phyloP scores from a whole-genome alignment of 2,888 invertebrate species.

The Dolichopus griseipennis region DNA sequence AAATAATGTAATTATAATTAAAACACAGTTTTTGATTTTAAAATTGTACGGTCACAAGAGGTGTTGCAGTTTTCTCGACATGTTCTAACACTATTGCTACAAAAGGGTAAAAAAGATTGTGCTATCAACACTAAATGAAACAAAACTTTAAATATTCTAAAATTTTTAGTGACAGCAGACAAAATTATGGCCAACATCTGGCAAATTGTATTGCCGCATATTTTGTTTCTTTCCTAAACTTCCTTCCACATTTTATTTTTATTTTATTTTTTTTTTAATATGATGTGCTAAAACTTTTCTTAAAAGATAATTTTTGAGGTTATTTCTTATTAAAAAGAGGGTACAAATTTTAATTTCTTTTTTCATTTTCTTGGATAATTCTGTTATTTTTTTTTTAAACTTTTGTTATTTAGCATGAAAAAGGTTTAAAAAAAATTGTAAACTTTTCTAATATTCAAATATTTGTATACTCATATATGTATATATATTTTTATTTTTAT shows the following conservation, averaged over 20 bases:
- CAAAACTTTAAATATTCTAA: background rate
- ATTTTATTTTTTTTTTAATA: background rate
- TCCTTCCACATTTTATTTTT: background rate
- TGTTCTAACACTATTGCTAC: background rate
- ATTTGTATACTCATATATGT: too few relatives aligned
- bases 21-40: too few relatives aligned
- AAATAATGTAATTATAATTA: too few relatives aligned
- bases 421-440: too few relatives aligned
- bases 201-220: background rate
- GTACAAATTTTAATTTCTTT: background rate
- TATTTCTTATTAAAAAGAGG: too few relatives aligned
- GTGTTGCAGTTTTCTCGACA: too few relatives aligned
- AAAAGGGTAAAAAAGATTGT: too few relatives aligned
- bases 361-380: background rate
- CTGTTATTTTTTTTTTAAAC: background rate
- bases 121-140: background rate
- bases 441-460: too few relatives aligned
- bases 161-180: background rate
- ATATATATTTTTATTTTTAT: too few relatives aligned
- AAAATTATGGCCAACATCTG: constrained; percentile 1
- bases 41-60: too few relatives aligned
- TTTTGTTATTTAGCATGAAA: too few relatives aligned
- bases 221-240: background rate
- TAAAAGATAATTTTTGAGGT: background rate
- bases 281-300: background rate